phyloP scores from a whole-genome alignment of 1,140 invertebrate genomes.

The Neuroterus valhalla region DNA sequence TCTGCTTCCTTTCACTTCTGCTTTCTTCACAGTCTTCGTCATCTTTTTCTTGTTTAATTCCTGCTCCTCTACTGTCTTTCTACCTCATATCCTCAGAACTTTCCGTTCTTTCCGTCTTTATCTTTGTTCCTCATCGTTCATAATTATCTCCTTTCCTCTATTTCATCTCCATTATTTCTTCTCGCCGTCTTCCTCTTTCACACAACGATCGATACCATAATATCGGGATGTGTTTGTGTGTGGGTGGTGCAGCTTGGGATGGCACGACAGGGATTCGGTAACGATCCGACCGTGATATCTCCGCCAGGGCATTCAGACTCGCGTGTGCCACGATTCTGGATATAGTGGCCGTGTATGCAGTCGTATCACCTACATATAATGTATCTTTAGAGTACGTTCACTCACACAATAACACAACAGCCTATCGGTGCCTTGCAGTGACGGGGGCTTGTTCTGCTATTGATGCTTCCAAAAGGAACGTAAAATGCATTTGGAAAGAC shows the following conservation, averaged over 20 bases:
- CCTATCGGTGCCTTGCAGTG: slow-evolving; percentile 35
- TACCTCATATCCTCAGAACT: neutral
- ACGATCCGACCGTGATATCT: slow-evolving; percentile 70
- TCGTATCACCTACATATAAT: slow-evolving; percentile 22
- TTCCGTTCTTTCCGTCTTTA: slow-evolving; percentile 33
- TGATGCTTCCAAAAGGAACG: slow-evolving; percentile 20
- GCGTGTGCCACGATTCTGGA: slow-evolving; percentile 52
- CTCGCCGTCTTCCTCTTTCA: slow-evolving; percentile 37
- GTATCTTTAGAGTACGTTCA: slow-evolving; percentile 27
- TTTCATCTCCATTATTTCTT: slow-evolving; percentile 38
- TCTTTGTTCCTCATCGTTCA: slow-evolving; percentile 38
- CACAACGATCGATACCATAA: slow-evolving; percentile 62
- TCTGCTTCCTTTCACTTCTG: too few relatives aligned
- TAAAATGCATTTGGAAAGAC: slow-evolving; percentile 8
- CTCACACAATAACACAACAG: neutral
- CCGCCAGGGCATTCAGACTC: slow-evolving; percentile 63
- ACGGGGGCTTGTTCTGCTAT: neutral
- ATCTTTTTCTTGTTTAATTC: slow-evolving; percentile 33
- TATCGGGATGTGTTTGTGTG: slow-evolving; percentile 55
- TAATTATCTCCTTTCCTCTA: slow-evolving; percentile 38
- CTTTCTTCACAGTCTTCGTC: neutral
- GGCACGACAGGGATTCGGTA: slow-evolving; percentile 68
- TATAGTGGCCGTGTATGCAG: slow-evolving; percentile 21
- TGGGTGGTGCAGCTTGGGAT: slow-evolving; percentile 49
- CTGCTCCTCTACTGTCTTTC: neutral